Evolutionary conservation across 2,888 invertebrate genomes (phyloP).

Genomic region (Lepeophtheirus nordmannii): DNA sequence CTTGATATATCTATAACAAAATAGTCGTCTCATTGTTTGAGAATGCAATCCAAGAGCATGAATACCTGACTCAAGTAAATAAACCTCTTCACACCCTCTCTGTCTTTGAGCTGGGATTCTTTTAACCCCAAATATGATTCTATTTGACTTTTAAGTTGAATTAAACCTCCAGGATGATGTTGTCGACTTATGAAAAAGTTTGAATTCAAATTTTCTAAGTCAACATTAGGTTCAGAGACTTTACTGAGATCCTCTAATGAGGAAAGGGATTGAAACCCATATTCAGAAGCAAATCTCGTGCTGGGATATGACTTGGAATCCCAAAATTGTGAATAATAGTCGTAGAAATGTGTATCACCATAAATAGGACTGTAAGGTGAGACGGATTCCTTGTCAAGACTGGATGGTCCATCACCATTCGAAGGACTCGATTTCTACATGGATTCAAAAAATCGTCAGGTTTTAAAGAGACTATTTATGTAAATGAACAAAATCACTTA

Average conservation of each 20-base stretch:
- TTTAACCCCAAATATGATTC: constrained; percentile 48
- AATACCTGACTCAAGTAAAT: constrained; percentile 69
- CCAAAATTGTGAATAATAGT: constrained; percentile 66
- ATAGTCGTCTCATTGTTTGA: too few relatives aligned
- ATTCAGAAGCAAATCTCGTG: constrained; percentile 84
- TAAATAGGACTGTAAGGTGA: constrained; percentile 25
- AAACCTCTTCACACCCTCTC: constrained; percentile 45
- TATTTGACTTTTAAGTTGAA: constrained; percentile 47
- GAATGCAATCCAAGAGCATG: too few relatives aligned
- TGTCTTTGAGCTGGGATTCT: constrained; percentile 31
- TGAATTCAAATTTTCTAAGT: constrained; percentile 37
- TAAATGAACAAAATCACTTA: background rate
- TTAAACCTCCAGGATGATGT: constrained; percentile 62
- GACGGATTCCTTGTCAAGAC: background rate
- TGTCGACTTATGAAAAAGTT: constrained; percentile 60
- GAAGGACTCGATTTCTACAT: background rate
- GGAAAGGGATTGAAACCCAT: constrained; percentile 82
- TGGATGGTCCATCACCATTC: background rate
- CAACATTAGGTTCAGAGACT: constrained; percentile 27
- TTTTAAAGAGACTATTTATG: background rate
- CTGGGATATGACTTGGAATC: constrained; percentile 55
- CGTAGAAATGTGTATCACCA: constrained; percentile 56
- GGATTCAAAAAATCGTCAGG: too few relatives aligned
- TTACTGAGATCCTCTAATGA: constrained; percentile 38
- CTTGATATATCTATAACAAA: constrained; percentile 47